These are phyloP conservation scores for Tauraco erythrolophus DNA, from an alignment of 2,113 vertebrate species.

Conservation along the genomic window DNA sequence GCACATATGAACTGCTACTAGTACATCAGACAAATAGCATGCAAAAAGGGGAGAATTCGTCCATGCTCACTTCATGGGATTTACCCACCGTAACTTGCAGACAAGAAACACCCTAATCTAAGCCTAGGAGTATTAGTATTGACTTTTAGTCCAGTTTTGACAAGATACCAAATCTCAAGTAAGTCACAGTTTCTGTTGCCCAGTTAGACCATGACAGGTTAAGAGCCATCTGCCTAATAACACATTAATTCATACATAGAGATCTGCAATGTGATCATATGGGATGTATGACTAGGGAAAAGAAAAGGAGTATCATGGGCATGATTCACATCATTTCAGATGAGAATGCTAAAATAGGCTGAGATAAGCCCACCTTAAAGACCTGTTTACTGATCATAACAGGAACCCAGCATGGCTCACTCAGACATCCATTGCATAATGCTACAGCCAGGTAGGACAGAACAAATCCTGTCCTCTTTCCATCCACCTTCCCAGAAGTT, in stretches of 20 bases:
- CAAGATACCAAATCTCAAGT: background rate
- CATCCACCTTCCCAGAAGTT: background rate
- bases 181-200: background rate
- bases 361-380: background rate
- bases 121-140: background rate
- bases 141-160: background rate
- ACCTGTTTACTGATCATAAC: background rate
- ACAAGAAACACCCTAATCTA: background rate
- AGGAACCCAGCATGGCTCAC: background rate
- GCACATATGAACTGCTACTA: background rate
- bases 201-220: background rate
- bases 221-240: background rate
- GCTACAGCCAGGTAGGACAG: background rate
- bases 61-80: background rate
- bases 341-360: background rate
- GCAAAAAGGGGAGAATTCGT: background rate
- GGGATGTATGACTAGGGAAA: background rate
- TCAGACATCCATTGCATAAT: background rate
- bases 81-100: background rate
- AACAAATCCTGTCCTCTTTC: background rate
- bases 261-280: too few relatives aligned
- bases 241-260: background rate
- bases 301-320: background rate
- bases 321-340: background rate
- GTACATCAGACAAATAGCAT: background rate